phyloP scores from a whole-genome alignment of 1,140 invertebrate species.

The Drosophila serrata region DNA sequence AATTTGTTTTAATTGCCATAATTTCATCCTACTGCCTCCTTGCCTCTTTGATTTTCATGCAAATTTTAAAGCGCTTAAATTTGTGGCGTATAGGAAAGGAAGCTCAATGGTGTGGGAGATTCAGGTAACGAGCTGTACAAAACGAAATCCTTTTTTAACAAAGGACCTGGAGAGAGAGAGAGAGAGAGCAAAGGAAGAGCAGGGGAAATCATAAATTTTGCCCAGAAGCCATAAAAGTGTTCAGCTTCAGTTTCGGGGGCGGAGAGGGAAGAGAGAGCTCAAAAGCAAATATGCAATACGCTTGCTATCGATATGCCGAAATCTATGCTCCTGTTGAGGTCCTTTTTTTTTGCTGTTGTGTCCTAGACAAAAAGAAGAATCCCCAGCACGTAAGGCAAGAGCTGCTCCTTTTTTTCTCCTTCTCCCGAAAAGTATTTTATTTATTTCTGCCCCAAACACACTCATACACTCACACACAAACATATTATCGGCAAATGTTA shows the following conservation, averaged over 20 bases:
- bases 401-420: conserved; percentile 6
- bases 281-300: conserved; percentile 64
- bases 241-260: conserved; percentile 13
- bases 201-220: conserved; percentile 81
- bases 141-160: conserved; percentile 78
- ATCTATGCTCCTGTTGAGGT: conserved; percentile 52
- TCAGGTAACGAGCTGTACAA: conserved; percentile 64
- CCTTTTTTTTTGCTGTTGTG: conserved; percentile 18
- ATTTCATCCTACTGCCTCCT: conserved; percentile 18
- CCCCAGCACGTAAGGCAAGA: conserved; percentile 37
- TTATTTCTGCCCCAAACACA: conserved; percentile 30
- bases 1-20: conserved; percentile 69
- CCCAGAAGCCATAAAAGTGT: conserved; percentile 79
- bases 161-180: conserved; percentile 14
- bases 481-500: conserved; percentile 69
- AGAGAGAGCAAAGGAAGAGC: conserved; percentile 17
- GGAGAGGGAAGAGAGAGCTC: conserved; percentile 12
- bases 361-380: conserved; percentile 47
- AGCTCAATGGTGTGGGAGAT: neutral
- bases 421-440: conserved; percentile 35
- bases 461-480: neutral
- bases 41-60: conserved; percentile 55
- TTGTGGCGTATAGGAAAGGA: conserved; percentile 22
- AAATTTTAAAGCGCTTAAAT: conserved; percentile 79
- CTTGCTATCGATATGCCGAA: conserved; percentile 77